phyloP scores from a whole-genome alignment of 2,797 vertebrate genomes.

The Brachymystax lenok region DNA sequence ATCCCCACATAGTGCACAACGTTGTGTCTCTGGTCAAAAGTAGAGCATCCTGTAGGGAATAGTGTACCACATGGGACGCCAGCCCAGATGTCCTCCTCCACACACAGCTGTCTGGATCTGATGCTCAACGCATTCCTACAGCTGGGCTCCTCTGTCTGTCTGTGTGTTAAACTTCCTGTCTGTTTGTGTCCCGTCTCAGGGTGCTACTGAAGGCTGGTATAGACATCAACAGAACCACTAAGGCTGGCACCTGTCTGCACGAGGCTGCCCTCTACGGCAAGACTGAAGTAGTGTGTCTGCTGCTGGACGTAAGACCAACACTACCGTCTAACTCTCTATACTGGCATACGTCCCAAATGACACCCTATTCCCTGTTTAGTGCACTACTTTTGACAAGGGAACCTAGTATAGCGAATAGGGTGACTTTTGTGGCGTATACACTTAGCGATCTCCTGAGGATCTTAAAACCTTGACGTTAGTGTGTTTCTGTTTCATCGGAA shows the following conservation, averaged over 20 bases:
- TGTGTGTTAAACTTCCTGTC: no score
- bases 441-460: no score
- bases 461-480: no score
- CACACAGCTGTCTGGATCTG: slow-evolving; percentile 24
- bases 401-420: no score
- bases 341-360: no score
- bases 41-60: slow-evolving; percentile 1
- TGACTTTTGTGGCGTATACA: no score
- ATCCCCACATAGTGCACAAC: no score
- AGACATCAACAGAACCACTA: slow-evolving; percentile 85
- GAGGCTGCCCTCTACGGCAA: slow-evolving; percentile 86
- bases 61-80: background rate
- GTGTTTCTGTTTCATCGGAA: background rate
- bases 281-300: slow-evolving; percentile 83
- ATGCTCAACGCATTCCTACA: no score
- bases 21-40: no score
- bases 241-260: slow-evolving; percentile 82
- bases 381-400: no score
- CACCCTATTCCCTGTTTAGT: no score
- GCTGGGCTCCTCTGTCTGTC: background rate
- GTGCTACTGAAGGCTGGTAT: slow-evolving; percentile 84
- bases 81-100: background rate
- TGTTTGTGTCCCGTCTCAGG: slow-evolving; percentile 55
- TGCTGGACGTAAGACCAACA: slow-evolving; percentile 78
- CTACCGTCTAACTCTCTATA: no score